Evolutionary conservation across 2,113 vertebrate species (phyloP).

Genomic region (Numenius arquata): DNA sequence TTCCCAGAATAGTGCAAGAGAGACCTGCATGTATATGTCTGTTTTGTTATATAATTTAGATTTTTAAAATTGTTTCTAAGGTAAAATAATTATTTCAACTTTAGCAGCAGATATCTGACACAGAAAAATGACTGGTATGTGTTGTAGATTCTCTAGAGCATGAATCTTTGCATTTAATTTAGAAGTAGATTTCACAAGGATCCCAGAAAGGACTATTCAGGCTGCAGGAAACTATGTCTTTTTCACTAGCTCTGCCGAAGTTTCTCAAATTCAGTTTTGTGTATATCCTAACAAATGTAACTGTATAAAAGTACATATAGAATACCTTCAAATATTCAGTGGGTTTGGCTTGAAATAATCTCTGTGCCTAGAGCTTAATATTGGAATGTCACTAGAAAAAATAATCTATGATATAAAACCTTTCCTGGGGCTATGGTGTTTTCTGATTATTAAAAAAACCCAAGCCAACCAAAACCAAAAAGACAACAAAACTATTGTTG

Average conservation of each 20-base stretch:
- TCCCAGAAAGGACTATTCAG: background rate
- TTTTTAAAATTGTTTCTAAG: background rate
- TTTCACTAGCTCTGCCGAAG: background rate
- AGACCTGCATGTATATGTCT: background rate
- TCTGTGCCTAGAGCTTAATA: background rate
- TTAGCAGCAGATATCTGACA: slow-evolving; percentile 19
- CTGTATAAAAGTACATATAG: background rate
- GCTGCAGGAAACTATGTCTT: background rate
- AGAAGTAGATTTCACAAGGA: background rate
- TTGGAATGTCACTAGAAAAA: background rate
- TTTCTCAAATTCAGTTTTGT: background rate
- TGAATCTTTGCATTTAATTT: slow-evolving; percentile 42
- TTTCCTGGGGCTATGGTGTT: background rate
- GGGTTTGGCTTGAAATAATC: background rate
- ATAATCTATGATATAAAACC: background rate
- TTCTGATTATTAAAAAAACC: background rate
- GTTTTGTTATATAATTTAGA: background rate
- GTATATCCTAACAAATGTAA: background rate
- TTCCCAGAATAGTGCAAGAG: background rate
- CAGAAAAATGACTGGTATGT: slow-evolving; percentile 54
- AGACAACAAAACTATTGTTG: background rate
- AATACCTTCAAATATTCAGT: background rate
- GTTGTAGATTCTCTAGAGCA: slow-evolving; percentile 1
- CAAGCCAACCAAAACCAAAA: background rate
- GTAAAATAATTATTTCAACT: slow-evolving; percentile 16